Base-by-base conservation (phyloP, 1,140 invertebrate genomes). In the Drosophila bocki region DNA sequence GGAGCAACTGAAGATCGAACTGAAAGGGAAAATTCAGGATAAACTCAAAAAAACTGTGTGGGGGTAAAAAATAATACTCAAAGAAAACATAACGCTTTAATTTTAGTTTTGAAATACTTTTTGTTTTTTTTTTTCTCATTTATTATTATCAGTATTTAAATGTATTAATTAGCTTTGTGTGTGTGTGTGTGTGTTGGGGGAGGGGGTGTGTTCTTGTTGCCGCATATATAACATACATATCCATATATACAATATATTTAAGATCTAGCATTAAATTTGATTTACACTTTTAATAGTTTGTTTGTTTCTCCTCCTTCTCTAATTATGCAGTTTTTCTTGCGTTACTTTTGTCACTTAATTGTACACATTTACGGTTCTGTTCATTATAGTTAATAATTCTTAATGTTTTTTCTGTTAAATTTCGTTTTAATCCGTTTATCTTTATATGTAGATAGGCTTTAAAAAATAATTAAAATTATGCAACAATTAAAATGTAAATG, bases 401-500 rank as follows among this genome's bases (percentile, higher is more conserved):
- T 71, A 72, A 72, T 71, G 69, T 42, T 72, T 69, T 37, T 48
- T 48, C 68, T 56, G 48, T 57, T 41, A 68, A 78, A 22, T 72
- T 82, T 71, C 47, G 57, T 69, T 82, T 79, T 75, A 80, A 77
- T 85, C 62, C 69, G 69, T 90, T 81, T 63, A 69, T 68, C 57
- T 75, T 68, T 67, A 65, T 74, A 39, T 74, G 51, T 74, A 80
- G 54, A 82, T 90, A 90, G 75, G 78, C 67, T 70, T 79, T 85
- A 90, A 78, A 90, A 90, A 90, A 82, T 82, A 90, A 90, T 85
- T 90, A 90, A 90, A 90, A 90, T 85, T 90, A 90, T 90, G 85
- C 85, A 90, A 90, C 85, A 90, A 90, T 90, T 90, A 90, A 90
- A 90, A 90, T 90, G 78, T 90, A 90, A 90, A 79, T 90, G 81